Evolutionary conservation across 2,888 invertebrate genomes (phyloP).

Genomic region (Hirtodrosophila trivittata): DNA sequence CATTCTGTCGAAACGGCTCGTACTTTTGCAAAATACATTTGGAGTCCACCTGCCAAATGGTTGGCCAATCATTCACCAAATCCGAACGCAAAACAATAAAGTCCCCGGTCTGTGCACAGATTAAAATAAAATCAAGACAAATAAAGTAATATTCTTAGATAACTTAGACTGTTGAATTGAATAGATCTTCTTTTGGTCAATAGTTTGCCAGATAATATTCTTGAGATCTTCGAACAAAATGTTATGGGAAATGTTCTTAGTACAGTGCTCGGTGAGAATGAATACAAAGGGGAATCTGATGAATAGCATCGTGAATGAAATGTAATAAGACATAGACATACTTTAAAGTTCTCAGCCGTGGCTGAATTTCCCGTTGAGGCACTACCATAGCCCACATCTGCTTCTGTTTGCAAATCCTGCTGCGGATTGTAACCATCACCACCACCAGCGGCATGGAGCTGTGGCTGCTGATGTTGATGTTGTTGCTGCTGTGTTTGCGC

Average conservation of each 20-base stretch:
- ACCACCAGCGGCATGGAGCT: conserved; percentile 41
- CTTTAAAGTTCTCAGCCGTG: conserved; percentile 81
- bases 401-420: conserved; percentile 70
- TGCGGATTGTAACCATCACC: conserved; percentile 76
- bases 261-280: too few species aligned
- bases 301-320: too few species aligned
- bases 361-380: conserved; percentile 60
- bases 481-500: conserved; percentile 47
- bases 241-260: too few species aligned
- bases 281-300: too few species aligned
- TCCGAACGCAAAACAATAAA: conserved; percentile 94
- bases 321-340: too few species aligned
- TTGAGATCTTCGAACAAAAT: too few species aligned
- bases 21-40: conserved; percentile 92
- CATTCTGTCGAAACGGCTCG: conserved; percentile 92
- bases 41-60: conserved; percentile 96
- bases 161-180: background rate
- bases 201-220: too few species aligned
- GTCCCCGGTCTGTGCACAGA: conserved; percentile 89
- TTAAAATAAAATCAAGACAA: conserved; percentile 81
- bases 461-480: conserved; percentile 41
- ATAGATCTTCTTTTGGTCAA: background rate
- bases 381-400: conserved; percentile 68
- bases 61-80: conserved; percentile 91
- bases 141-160: background rate